These are phyloP conservation scores for Phalanger gymnotis DNA, from an alignment of 2,797 vertebrate species.

Conservation along the genomic window DNA sequence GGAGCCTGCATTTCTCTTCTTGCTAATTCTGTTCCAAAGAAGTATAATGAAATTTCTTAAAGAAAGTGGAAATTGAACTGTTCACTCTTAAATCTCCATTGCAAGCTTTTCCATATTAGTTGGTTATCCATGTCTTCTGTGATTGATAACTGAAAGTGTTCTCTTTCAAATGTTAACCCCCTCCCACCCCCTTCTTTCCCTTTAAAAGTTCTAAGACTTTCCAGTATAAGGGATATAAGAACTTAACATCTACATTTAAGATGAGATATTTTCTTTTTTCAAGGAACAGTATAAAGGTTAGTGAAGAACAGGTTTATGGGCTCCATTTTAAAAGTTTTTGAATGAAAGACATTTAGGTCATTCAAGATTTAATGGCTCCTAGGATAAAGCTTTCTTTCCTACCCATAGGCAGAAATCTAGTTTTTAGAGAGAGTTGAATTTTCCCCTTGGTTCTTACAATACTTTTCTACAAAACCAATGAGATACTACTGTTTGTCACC, in stretches of 20 bases:
- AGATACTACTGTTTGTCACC: neutral
- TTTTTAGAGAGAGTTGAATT: slow-evolving; percentile 33
- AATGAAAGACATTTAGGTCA: slow-evolving; percentile 37
- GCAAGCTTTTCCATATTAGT: neutral
- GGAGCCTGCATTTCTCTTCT: slow-evolving; percentile 5
- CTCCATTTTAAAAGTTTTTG: slow-evolving; percentile 4
- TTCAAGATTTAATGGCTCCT: neutral
- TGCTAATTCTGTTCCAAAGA: slow-evolving; percentile 36
- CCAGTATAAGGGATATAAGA: neutral
- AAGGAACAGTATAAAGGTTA: neutral
- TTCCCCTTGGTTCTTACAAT: neutral
- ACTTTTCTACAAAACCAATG: neutral
- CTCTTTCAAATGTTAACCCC: neutral
- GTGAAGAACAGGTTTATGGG: neutral
- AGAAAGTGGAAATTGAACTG: slow-evolving; percentile 18
- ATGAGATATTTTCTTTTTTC: neutral
- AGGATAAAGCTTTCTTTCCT: neutral
- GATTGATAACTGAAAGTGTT: neutral
- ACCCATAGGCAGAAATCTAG: neutral
- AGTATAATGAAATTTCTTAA: slow-evolving; percentile 48
- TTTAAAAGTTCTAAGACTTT: slow-evolving; percentile 6
- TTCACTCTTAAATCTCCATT: slow-evolving; percentile 6
- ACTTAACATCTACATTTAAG: neutral
- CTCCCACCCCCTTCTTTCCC: neutral
- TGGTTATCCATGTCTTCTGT: neutral